Base-by-base conservation (phyloP, 2,113 vertebrate genomes). In the Phrynocephalus versicolor region DNA sequence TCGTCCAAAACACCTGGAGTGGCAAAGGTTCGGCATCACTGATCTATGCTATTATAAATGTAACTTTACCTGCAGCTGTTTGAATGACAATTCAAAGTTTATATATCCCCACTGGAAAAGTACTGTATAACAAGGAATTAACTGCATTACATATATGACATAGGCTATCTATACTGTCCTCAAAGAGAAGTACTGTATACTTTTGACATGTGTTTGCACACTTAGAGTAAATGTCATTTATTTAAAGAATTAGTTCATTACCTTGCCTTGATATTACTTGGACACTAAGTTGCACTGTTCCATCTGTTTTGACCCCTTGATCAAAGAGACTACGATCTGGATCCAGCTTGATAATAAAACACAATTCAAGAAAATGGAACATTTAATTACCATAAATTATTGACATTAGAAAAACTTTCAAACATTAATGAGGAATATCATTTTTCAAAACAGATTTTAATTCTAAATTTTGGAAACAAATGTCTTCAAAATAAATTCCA, bases 281-380 rank as follows among this genome's bases (percentile, higher is more conserved):
- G 90, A 99, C 96, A 86, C 98, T 99, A 89, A 99, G 98, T 91
- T 99, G 99, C 82, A 99, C 99, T 33, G 98, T 99, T 92, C 99
- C 99, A 92, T 99, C 99, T 84, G 99, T 99, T 94, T 99, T 99
- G 23, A 99, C 99, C 92, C 99, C 99, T 94, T 99, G 99, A 92
- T 99, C 99, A 90, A 99, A 99, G 85, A 99, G 97, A 93, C 98
- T 99, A 93, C 98, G 96, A 83, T 98, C 98, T 39, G 99, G 98
- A 90, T 99, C 98, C 92, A 99, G 93, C 99, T 99, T 91, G 58
- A 94, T 65, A 80, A 83, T 67, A 27, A 10, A 2, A 90, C 88
- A 86, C 85, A 80, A 16, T 69, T 83, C 13, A 14, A 70, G 23
- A 55, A 77, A n/a, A 35, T 14, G 41, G 77, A 35, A 67, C 70